Evolutionary conservation across 1,140 invertebrate genomes (phyloP).

Genomic region (Drosophila nasuta): DNA sequence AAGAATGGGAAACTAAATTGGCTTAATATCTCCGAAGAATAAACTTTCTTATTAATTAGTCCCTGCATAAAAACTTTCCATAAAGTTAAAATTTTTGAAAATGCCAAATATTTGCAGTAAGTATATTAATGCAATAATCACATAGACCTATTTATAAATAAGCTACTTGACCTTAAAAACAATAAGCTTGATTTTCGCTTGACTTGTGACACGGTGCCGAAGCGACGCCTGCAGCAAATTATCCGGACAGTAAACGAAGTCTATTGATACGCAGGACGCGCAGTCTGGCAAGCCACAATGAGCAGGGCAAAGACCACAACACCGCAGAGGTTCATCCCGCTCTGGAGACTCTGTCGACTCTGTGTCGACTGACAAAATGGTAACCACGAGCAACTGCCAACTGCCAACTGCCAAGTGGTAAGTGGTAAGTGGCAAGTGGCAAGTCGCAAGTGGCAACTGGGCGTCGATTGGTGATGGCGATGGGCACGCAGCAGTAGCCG

Average conservation of each 20-base stretch:
- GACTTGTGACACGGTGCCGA: conserved; percentile 38
- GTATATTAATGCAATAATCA: too few species aligned
- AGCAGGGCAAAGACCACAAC: conserved; percentile 58
- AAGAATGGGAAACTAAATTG: too few species aligned
- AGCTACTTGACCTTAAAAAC: too few species aligned
- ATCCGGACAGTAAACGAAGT: conserved; percentile 53
- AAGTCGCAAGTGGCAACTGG: conserved; percentile 41
- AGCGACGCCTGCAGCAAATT: conserved; percentile 45
- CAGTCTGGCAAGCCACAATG: conserved; percentile 49
- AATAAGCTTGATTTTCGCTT: background rate
- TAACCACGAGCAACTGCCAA: conserved; percentile 13
- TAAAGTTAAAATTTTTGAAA: too few species aligned
- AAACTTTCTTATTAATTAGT: too few species aligned
- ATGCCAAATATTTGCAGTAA: too few species aligned
- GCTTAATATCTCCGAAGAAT: too few species aligned
- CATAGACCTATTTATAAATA: too few species aligned
- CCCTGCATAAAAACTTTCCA: too few species aligned
- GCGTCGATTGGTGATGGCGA: conserved; percentile 12
- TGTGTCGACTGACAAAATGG: conserved; percentile 2
- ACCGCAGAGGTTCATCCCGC: conserved; percentile 46
- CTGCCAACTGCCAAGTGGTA: conserved; percentile 1
- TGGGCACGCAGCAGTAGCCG: conserved; percentile 55
- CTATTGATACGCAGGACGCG: conserved; percentile 60
- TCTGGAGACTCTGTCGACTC: conserved; percentile 1
- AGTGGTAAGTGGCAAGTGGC: conserved; percentile 7